phyloP scores from a whole-genome alignment of 2,888 invertebrate species.

The Athalia cordata region DNA sequence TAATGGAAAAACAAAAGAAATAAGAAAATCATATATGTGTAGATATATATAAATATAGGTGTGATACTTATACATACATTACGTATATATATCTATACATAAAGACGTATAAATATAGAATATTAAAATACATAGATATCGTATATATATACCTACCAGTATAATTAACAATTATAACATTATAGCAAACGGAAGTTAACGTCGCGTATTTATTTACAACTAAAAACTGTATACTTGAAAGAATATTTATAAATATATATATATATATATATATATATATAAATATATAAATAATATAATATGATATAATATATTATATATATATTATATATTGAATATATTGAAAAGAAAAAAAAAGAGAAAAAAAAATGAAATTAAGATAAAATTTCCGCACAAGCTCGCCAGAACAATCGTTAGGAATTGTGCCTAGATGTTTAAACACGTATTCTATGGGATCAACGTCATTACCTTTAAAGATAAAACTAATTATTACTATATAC shows the following conservation, averaged over 20 bases:
- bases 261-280: not conserved
- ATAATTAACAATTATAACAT: slow-evolving; percentile 17
- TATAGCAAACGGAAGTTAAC: slow-evolving; percentile 6
- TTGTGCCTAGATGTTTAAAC: slow-evolving; percentile 70
- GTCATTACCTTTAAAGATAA: slow-evolving; percentile 62
- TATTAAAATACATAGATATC: not conserved
- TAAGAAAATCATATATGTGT: not conserved
- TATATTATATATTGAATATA: slow-evolving; percentile 12
- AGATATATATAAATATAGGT: not conserved
- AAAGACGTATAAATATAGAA: slow-evolving; percentile 3
- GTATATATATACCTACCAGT: not conserved
- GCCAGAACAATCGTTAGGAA: slow-evolving; percentile 69
- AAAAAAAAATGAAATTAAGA: slow-evolving; percentile 30
- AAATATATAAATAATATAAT: not conserved
- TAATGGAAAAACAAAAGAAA: not conserved
- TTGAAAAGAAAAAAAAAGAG: slow-evolving; percentile 31
- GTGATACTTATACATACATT: no score
- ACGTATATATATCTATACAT: not conserved
- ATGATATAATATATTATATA: not conserved
- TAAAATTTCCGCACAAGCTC: slow-evolving; percentile 63
- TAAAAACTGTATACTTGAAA: slow-evolving; percentile 16
- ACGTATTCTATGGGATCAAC: slow-evolving; percentile 70
- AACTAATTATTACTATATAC: slow-evolving; percentile 50
- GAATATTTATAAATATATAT: not conserved
- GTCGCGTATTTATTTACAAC: slow-evolving; percentile 35